Base-by-base conservation (phyloP, 2,797 vertebrate species). In the Diglossa cyanea region DNA sequence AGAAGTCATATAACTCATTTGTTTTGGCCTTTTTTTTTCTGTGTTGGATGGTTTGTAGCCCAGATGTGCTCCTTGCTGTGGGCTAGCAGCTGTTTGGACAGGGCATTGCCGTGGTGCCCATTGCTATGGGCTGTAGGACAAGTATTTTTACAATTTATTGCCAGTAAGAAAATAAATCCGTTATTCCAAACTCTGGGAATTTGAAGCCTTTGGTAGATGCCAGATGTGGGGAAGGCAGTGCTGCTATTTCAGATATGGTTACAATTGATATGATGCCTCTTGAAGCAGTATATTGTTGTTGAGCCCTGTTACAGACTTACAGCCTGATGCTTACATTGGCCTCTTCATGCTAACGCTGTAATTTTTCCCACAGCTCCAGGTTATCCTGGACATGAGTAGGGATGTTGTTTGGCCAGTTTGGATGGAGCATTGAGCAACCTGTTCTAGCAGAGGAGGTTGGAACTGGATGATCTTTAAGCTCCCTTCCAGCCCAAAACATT, bases 221-320 rank as follows among this genome's bases (percentile, higher is more conserved):
- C 6, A 8, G 2, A 30, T 14, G 18, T 30, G 33, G 13, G 23
- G 10, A 10, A 3, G 2, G n/a, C 42, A 21, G n/a, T 8, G 5
- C 60, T 50, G 47, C 39, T 33, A 0, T 47, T 78, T 65, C 9
- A 14, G n/a, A 7, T 33, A 13, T 6, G 18, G 37, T 40, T 50
- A 23, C 47, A 81, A 68, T 51, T 5, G 4, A 37, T 55, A 25
- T 0, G 9, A 31, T 20, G 30, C 37, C 48, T 50, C 51, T 40
- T 61, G 74, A 70, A 60, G 8, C 11, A 30, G 33, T 19, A 20
- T 20, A 35, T 71, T 61, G 20, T 51, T 70, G 19, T 47, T 62
- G 62, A 90, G 47, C 47, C 48, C 42, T 37, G 0, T 51, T 35
- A 11, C 6, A 5, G 7, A 44, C 88, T 70, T 74, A 23, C 11